Conservation (phyloP, 1,140 invertebrate genomes). For the Venustaconcha ellipsiformis region DNA sequence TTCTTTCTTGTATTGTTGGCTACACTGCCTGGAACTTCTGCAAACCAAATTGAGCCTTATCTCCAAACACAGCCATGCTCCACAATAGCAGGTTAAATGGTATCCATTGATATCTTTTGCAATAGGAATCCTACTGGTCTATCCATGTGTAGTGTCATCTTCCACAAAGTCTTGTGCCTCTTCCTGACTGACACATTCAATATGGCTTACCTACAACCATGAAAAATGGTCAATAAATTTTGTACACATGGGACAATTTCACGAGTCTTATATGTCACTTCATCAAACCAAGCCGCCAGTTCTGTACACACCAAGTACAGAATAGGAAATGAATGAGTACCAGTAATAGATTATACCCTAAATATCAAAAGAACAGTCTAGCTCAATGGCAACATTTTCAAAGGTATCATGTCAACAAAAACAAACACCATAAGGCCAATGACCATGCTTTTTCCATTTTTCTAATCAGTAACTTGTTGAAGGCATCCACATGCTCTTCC, state of each 20-base stretch:
- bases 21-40: too few species aligned
- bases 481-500: too few species aligned
- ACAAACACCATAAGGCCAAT: too few species aligned
- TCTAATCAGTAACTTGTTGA: too few species aligned
- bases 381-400: not conserved
- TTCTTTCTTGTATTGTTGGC: too few species aligned
- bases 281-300: not conserved
- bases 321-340: not conserved
- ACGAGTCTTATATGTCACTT: not conserved
- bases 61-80: too few species aligned
- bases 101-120: too few species aligned
- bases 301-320: not conserved
- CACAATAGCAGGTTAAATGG: too few species aligned
- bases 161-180: conserved; percentile 99
- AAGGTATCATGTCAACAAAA: not conserved
- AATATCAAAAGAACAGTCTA: not conserved
- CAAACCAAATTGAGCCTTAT: too few species aligned
- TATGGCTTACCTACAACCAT: conserved; percentile 70
- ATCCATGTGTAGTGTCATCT: conserved; percentile 74
- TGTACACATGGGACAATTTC: not conserved
- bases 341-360: not conserved
- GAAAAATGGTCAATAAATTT: conserved; percentile 10
- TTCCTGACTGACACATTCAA: conserved; percentile 78
- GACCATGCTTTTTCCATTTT: too few species aligned
- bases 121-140: too few species aligned